Conservation (phyloP, 1,140 invertebrate genomes). For the Bombus superbus region DNA sequence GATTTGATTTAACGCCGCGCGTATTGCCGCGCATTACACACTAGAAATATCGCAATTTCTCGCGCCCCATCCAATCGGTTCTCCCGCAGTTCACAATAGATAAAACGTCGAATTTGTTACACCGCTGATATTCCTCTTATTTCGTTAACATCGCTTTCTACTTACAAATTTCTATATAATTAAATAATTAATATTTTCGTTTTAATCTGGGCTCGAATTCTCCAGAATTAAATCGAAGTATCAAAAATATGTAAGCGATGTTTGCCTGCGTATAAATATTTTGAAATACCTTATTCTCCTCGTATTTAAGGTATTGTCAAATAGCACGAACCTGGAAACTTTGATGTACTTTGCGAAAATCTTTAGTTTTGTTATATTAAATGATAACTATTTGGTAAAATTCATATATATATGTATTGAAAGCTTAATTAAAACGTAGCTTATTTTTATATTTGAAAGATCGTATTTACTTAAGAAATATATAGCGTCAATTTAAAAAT, state of each 20-base stretch:
- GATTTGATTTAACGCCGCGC: conserved; percentile 82
- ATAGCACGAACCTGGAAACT: no score
- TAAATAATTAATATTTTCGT: not conserved
- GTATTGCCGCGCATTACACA: conserved; percentile 81
- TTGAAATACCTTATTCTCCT: no score
- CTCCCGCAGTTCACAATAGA: conserved; percentile 72
- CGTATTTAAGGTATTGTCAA: no score
- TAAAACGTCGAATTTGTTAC: conserved; percentile 58
- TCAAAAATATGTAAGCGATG: not conserved
- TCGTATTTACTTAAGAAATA: no score
- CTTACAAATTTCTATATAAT: not conserved
- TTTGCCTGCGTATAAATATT: not conserved
- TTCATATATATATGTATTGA: no score
- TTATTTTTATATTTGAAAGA: no score
- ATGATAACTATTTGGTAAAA: no score
- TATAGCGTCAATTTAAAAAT: no score
- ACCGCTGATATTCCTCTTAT: not conserved
- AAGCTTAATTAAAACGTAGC: no score
- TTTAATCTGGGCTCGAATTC: not conserved
- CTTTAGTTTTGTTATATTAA: no score
- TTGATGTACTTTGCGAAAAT: no score
- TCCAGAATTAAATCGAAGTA: not conserved
- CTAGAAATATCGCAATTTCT: conserved; percentile 81
- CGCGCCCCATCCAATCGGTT: conserved; percentile 78
- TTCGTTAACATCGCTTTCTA: not conserved